Evolutionary conservation across 1,140 invertebrate species (phyloP), one percentile per base, ranked within the genome.

Genomic region (Meloidogyne floridensis): DNA sequence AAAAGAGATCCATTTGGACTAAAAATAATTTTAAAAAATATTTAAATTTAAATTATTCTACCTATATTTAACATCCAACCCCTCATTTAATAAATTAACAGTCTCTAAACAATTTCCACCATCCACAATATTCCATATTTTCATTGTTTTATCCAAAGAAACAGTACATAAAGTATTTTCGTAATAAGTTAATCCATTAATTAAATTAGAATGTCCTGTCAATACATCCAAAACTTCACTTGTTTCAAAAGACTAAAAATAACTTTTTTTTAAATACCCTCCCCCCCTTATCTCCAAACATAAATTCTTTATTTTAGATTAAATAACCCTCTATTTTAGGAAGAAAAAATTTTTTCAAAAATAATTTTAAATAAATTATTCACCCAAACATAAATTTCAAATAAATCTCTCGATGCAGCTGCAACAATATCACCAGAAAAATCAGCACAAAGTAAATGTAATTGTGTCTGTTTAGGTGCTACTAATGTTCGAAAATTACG

Each of bases 401-500:
- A 86, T 11, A 56, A 18, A 11, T 86, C 83, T 56, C 51, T 10
- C 15, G 86, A 82, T 32, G 80, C 59, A 56, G 85, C 85, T 5
- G 88, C 76, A 15, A 87, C 86, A 47, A 87, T 56, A 54, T 87
- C 86, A 13, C 84, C 84, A 42, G 82, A 59, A 47, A 73, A 42
- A 65, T 86, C 85, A 13, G 84, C 79, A 74, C 81, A 85, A 20
- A 86, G 59, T 74, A 56, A 69, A 74, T 78, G 47, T 7, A 86
- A 71, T 43, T 87, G 86, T 13, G 86, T 87, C 74, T 88, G 84
- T 56, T 85, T 82, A 10, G 85, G 85, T 15, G 83, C 73, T 9
- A 78, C 81, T 81, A 86, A 84, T 53, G 85, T 86, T 3, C 85
- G 86, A 74, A 86, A 86, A 75, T 86, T 87, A 1, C 85, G 84